Percentiles rank a stretch among this genome's conserved stretches.
Evolutionary conservation across 2,113 vertebrate genomes (phyloP).

Genomic region (Callopanchax toddi): DNA sequence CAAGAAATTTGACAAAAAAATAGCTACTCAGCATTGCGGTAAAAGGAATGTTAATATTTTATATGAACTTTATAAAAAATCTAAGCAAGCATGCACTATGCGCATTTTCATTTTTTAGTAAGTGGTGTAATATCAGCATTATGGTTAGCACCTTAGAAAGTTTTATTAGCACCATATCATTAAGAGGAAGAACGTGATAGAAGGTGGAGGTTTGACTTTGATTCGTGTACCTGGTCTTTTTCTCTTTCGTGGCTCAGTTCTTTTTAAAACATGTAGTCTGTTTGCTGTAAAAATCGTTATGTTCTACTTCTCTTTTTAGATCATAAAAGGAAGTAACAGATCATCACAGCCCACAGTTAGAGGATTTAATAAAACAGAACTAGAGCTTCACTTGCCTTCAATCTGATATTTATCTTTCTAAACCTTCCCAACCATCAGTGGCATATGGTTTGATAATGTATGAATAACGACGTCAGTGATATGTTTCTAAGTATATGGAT

Average conservation of each 20-base stretch:
- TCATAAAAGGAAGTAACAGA: slow-evolving; percentile 18
- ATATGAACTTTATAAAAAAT: slow-evolving; percentile 24
- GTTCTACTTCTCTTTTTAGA: slow-evolving; percentile 5
- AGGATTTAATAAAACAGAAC: slow-evolving; percentile 47
- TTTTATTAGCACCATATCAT: slow-evolving; percentile 64
- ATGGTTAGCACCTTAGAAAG: slow-evolving; percentile 61
- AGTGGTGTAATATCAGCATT: slow-evolving; percentile 75
- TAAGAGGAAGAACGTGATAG: slow-evolving; percentile 34
- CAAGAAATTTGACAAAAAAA: no score
- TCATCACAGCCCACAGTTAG: slow-evolving; percentile 40
- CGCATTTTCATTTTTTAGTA: slow-evolving; percentile 48
- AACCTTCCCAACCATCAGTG: slow-evolving; percentile 54
- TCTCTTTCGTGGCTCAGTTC: slow-evolving; percentile 59
- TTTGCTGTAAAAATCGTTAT: slow-evolving; percentile 6
- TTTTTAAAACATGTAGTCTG: slow-evolving; percentile 37
- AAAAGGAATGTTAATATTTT: slow-evolving; percentile 49
- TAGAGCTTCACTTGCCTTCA: slow-evolving; percentile 27
- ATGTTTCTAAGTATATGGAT: slow-evolving; percentile 20
- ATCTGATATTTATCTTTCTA: slow-evolving; percentile 23
- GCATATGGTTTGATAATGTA: slow-evolving; percentile 46
- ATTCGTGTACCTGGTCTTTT: slow-evolving; percentile 31
- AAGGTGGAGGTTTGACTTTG: slow-evolving; percentile 15
- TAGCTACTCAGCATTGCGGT: no score
- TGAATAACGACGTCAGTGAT: slow-evolving; percentile 17
- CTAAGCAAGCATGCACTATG: slow-evolving; percentile 66